phyloP scores from a whole-genome alignment of 2,113 vertebrate species.

The Notechis scutatus region DNA sequence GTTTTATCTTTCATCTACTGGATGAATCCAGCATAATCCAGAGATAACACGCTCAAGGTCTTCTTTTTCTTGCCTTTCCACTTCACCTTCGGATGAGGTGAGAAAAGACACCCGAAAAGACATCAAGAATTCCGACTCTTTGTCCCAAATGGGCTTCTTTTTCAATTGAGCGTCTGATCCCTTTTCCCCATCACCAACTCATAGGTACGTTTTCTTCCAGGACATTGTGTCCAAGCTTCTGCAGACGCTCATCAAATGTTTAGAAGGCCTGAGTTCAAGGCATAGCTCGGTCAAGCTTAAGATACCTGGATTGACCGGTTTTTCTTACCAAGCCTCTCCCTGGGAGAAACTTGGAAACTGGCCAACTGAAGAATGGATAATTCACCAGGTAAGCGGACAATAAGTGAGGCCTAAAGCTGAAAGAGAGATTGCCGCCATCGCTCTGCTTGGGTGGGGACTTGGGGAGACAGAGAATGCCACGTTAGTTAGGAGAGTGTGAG shows the following conservation, averaged over 20 bases:
- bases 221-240: neutral
- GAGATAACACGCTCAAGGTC: neutral
- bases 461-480: slow-evolving; percentile 1
- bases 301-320: neutral
- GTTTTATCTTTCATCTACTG: neutral
- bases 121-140: neutral
- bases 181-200: neutral
- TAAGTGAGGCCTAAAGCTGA: neutral
- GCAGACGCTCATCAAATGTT: neutral
- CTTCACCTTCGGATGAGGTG: neutral
- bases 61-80: neutral
- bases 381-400: no score
- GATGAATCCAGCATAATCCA: neutral
- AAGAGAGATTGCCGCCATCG: neutral
- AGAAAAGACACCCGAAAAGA: neutral
- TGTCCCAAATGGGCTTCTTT: neutral
- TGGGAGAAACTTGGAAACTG: slow-evolving; percentile 1
- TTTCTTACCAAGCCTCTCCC: neutral
- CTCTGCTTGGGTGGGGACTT: neutral
- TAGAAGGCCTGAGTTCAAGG: neutral
- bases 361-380: neutral
- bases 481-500: neutral
- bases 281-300: neutral
- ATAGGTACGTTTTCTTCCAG: neutral
- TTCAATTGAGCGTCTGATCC: neutral